phyloP scores from a whole-genome alignment of 1,140 invertebrate species.

The Agrypnia vestita region DNA sequence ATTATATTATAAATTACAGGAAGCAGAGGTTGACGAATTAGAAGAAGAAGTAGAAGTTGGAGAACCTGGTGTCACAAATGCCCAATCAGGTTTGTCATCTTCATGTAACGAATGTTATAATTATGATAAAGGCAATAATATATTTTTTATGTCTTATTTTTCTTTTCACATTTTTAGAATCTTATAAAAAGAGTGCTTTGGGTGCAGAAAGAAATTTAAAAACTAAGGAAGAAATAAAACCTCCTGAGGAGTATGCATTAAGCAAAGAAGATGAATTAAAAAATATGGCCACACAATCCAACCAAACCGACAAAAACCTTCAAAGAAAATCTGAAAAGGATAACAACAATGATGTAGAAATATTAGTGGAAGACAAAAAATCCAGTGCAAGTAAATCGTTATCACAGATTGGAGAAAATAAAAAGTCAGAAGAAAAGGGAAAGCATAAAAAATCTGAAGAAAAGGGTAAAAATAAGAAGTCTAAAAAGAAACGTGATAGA shows the following conservation, averaged over 20 bases:
- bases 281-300: not conserved
- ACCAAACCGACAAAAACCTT: not conserved
- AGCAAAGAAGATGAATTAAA: constrained; percentile 3
- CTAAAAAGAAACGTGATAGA: constrained; percentile 32
- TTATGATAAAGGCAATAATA: not conserved
- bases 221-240: not conserved
- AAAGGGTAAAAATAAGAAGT: constrained; percentile 43
- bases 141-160: no score
- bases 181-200: constrained; percentile 20
- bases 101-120: not conserved
- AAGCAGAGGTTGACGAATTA: constrained; percentile 58
- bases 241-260: not conserved
- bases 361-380: constrained; percentile 10
- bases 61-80: constrained; percentile 45
- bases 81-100: constrained; percentile 40
- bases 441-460: constrained; percentile 12
- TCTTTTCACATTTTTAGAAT: constrained; percentile 20
- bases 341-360: not conserved
- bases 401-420: not conserved
- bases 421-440: not conserved
- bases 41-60: constrained; percentile 59
- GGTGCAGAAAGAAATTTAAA: not conserved
- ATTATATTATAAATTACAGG: constrained; percentile 39
- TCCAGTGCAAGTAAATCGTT: constrained; percentile 3
- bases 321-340: not conserved